Percentiles rank a stretch among this genome's conserved stretches.
Conservation (phyloP, 2,113 vertebrate species). For the Synodontis membranacea region DNA sequence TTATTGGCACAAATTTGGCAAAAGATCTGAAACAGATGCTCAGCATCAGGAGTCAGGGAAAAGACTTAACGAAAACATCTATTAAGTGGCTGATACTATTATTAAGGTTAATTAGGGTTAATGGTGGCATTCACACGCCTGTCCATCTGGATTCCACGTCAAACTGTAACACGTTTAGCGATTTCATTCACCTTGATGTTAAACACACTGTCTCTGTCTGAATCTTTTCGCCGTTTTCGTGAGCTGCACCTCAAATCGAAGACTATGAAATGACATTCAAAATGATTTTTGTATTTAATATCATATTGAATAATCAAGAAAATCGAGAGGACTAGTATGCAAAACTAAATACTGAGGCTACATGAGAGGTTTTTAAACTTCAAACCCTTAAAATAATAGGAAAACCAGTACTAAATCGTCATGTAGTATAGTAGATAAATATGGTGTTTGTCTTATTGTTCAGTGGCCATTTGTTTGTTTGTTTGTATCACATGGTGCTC, state of each 20-base stretch:
- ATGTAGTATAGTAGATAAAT: neutral
- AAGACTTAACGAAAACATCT: slow-evolving; percentile 19
- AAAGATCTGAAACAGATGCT: slow-evolving; percentile 23
- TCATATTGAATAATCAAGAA: neutral
- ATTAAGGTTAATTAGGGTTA: too few relatives aligned
- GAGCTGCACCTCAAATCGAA: neutral
- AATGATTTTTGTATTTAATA: neutral
- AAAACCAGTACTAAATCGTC: neutral
- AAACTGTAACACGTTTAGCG: neutral
- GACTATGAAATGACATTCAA: neutral
- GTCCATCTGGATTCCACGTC: neutral
- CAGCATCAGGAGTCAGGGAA: neutral
- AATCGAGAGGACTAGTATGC: neutral
- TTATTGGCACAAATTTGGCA: slow-evolving; percentile 13
- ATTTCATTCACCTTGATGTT: neutral
- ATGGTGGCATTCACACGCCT: neutral
- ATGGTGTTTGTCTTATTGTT: too few relatives aligned
- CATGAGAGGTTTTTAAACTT: neutral
- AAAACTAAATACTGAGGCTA: neutral
- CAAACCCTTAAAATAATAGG: neutral
- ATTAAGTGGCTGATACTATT: slow-evolving; percentile 14
- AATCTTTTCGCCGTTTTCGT: neutral
- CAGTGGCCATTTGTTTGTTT: neutral
- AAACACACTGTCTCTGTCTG: neutral
- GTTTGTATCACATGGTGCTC: neutral